Base-by-base conservation (phyloP, 92 coral and sea anemone genomes). In the Porites cylindrica region DNA sequence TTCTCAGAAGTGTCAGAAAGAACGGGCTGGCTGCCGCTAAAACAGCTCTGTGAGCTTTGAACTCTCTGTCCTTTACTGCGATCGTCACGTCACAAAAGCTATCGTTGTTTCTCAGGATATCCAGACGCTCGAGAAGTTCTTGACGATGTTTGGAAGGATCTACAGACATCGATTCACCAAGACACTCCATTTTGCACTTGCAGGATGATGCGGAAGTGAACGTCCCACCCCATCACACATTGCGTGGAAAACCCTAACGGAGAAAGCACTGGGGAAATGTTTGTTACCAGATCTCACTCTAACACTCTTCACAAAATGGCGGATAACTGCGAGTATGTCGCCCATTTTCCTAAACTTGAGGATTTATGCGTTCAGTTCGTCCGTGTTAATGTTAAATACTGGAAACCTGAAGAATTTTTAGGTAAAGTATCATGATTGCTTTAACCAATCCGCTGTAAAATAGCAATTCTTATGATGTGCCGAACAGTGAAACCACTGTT, bases 1-100 rank as follows among this genome's bases (percentile, higher is more conserved):
- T 93, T 58, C 91, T 91, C 32, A 95, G 86, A 85, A 95, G 68
- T 93, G 68, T 93, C 14, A 89, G 88, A 56, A 95, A 95, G 72
- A 93, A 95, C 26, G 86, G 91, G 60, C 96, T 95, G 4, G 96
- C 90, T 11, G 98, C 96, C 53, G 91, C 82, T 29, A 95, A 72
- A 20, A 95, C 88, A 17, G 88, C 88, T 17, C 90, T 86, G 75
- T 95, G 96, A 70, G 75, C 75, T 47, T 70, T 70, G 75, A 29
- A 43, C 58, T 43, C 24, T 23, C 51, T 72, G n/a, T 26, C 76
- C 10, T 51, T 43, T 59, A 47, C 60, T 51, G 53, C 9, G 59
- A 72, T 51, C 76, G 76, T 72, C 16, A 72, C 76, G 47, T 72
- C 76, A 14, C 76, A 38, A 7, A 72, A 47, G 20, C n/a, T 16